phyloP scores from a whole-genome alignment of 2,113 vertebrate species.

The Donacobius atricapilla region DNA sequence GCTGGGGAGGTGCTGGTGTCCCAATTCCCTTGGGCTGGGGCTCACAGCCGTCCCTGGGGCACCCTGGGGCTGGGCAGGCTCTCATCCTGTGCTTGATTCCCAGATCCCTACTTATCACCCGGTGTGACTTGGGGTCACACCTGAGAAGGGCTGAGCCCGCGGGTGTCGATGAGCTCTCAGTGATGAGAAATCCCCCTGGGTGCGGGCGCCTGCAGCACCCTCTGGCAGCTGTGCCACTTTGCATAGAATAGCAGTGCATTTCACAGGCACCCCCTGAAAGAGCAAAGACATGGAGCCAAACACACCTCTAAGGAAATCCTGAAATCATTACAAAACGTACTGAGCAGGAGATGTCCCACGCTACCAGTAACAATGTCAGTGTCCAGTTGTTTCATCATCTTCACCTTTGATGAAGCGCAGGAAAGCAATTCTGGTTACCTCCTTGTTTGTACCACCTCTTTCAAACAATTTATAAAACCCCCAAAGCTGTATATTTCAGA shows the following conservation, averaged over 20 bases:
- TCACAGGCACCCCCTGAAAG: neutral
- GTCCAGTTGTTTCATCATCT: accelerated
- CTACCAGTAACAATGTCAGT: neutral
- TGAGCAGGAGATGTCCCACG: neutral
- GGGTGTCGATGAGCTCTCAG: neutral
- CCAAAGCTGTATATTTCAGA: neutral
- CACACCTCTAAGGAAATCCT: neutral
- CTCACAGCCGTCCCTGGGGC: neutral
- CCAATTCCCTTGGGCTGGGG: neutral
- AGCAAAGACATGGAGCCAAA: neutral
- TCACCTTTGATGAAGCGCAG: neutral
- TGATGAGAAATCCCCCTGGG: neutral
- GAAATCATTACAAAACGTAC: neutral
- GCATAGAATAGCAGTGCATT: neutral
- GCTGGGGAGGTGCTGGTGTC: neutral
- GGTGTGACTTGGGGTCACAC: too few species aligned
- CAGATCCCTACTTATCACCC: neutral
- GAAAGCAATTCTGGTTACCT: neutral
- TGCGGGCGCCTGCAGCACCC: neutral
- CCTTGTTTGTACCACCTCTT: neutral
- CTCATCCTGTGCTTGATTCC: neutral
- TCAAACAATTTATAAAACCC: neutral
- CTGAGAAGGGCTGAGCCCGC: neutral
- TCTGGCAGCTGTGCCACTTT: neutral
- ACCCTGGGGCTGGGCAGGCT: neutral